Evolutionary conservation across 1,140 invertebrate genomes (phyloP), one percentile per base, ranked within the genome.

Genomic region (Lycorma delicatula): DNA sequence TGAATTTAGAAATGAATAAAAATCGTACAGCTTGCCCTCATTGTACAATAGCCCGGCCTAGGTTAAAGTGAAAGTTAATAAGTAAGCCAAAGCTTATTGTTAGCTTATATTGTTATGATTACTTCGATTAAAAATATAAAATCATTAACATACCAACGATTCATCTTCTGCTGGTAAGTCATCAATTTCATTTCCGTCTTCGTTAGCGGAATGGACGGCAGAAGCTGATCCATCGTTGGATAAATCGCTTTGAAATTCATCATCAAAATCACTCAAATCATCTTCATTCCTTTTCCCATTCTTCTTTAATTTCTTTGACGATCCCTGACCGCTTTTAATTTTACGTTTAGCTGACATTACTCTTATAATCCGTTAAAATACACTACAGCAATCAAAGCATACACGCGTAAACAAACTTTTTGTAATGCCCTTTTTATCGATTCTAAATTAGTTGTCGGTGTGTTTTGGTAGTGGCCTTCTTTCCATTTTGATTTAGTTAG

Each of bases 251-350:
- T 51, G 38, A 56, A 59, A 58, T 29, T 60, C 59, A 25, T 61
- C 60, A 36, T 61, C 60, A 56, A 50, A 59, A 53, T 61, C 60
- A 48, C 60, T 61, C 23, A 59, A 44, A 50, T 57, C 55, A 31
- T 61, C 60, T 9, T 58, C 60, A 16, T 58, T 12, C 28, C 41
- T 47, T 52, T 59, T 59, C 9, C 56, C 56, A 31, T 59, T 61
- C 58, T 61, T 61, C 56, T 54, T 61, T n/a, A 31, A 13, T 55
- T 61, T 61, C 44, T 58, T 58, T 2, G 50, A 28, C 11, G 47
- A 31, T 13, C 56, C 47, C 18, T 27, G 23, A 28, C 38, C 56
- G 20, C 56, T 46, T 18, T 57, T 53, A 23, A 56, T 46, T 56
- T 59, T 61, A 36, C 56, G 52, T 56, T 59, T 61, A 1, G 46